phyloP scores from a whole-genome alignment of 2,888 invertebrate species.

The Rotaria macrura region DNA sequence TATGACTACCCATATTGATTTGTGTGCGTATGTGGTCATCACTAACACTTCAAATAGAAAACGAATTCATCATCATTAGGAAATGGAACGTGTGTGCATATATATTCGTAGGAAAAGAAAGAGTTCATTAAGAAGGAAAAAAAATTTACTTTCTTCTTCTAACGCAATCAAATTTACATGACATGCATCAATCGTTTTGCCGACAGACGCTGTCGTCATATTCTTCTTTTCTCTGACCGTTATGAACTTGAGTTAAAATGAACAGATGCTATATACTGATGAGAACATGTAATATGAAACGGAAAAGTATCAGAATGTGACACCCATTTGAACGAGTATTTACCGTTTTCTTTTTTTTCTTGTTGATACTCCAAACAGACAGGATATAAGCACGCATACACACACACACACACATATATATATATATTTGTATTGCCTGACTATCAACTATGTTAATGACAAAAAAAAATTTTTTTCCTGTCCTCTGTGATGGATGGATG shows the following conservation, averaged over 20 bases:
- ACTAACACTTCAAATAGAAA: background rate
- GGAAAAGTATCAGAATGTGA: background rate
- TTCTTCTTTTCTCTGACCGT: background rate
- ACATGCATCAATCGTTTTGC: background rate
- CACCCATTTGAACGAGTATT: background rate
- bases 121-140: background rate
- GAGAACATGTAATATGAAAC: background rate
- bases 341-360: background rate
- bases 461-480: background rate
- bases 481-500: background rate
- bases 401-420: background rate
- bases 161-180: background rate
- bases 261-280: background rate
- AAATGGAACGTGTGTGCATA: background rate
- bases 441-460: background rate
- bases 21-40: background rate
- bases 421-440: background rate
- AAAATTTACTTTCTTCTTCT: background rate
- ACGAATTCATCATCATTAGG: background rate
- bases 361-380: background rate
- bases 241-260: conserved; percentile 3
- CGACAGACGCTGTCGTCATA: background rate
- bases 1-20: background rate
- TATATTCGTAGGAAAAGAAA: background rate
- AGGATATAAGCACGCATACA: background rate